Base-by-base conservation (phyloP, 1,140 invertebrate genomes). In the Trichomalopsis sarcophagae region DNA sequence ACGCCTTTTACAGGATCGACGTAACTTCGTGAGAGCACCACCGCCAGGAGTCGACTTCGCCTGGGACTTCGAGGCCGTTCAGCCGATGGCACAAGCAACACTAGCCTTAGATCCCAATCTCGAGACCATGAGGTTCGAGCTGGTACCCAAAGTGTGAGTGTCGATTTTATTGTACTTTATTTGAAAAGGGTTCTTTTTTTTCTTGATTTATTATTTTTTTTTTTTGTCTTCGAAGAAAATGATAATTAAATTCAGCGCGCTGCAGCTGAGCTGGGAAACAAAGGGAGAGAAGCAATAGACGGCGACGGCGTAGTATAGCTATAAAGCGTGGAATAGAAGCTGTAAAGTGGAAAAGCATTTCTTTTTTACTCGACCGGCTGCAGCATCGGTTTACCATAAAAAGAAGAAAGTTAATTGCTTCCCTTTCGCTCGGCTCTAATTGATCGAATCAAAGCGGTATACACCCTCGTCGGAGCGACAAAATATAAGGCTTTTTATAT, bases 51-150 rank as follows among this genome's bases (percentile, higher is more conserved):
- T 99, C 55, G 96, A 98, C 92, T 99, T 99, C 93, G 95, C 97
- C 77, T 99, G 99, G 95, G 97, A 99, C 91, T 98, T 98, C 92
- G 97, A 98, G 90, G 95, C 96, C 78, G 96, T 97, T 92, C 97
- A 97, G 93, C 98, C 98, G 55, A 95, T 99, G 89, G 98, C 99
- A 78, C 95, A 98, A 93, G 97, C 97, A 87, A 98, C 98, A 88
- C 96, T 99, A 92, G 96, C 97, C 88, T 96, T 99, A 92, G 99
- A 99, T 94, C 96, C 97, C 80, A 98, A 98, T 93, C 95, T 99
- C 87, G 96, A 98, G 93, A 97, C 97, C 93, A 99, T 99, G 98
- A 97, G 99, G 93, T 99, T 99, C 95, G 97, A 99, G 93, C 95
- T 99, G 87, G 99, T 99, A 89, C 99, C 99, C 87, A 99, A 99